phyloP scores from a whole-genome alignment of 2,888 invertebrate species.

The Plebejus anna region DNA sequence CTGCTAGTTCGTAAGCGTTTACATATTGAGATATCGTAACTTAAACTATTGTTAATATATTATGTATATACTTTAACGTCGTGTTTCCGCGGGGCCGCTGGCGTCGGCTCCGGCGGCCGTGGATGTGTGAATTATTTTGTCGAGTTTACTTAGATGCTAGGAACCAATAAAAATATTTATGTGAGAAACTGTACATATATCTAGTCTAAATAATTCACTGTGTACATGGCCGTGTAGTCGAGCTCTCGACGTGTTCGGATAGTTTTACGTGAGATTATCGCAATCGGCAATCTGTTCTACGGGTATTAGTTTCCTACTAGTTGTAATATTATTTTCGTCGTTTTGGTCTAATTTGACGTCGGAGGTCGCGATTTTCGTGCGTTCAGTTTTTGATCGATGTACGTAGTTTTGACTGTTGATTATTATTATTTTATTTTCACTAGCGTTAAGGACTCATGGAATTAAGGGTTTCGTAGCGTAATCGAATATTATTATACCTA shows the following conservation, averaged over 20 bases:
- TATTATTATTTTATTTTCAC: constrained; percentile 75
- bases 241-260: constrained; percentile 35
- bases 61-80: constrained; percentile 34
- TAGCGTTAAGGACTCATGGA: constrained; percentile 57
- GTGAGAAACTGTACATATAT: constrained; percentile 51
- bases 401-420: constrained; percentile 71
- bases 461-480: constrained; percentile 58
- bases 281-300: constrained; percentile 79
- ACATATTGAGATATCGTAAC: constrained; percentile 45
- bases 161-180: constrained; percentile 55
- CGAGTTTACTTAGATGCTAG: constrained; percentile 39
- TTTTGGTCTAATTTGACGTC: constrained; percentile 55
- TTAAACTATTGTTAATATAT: constrained; percentile 50
- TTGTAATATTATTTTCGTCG: constrained; percentile 69
- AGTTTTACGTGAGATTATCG: constrained; percentile 47
- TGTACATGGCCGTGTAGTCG: constrained; percentile 30
- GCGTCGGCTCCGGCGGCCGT: constrained; percentile 32
- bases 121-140: constrained; percentile 37
- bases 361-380: constrained; percentile 61
- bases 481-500: constrained; percentile 37
- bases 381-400: constrained; percentile 57
- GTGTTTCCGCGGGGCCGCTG: not conserved
- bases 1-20: constrained; percentile 57
- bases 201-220: constrained; percentile 37
- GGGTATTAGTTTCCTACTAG: constrained; percentile 81